phyloP scores from a whole-genome alignment of 2,888 invertebrate genomes.

The Polyommatus iphigenia region DNA sequence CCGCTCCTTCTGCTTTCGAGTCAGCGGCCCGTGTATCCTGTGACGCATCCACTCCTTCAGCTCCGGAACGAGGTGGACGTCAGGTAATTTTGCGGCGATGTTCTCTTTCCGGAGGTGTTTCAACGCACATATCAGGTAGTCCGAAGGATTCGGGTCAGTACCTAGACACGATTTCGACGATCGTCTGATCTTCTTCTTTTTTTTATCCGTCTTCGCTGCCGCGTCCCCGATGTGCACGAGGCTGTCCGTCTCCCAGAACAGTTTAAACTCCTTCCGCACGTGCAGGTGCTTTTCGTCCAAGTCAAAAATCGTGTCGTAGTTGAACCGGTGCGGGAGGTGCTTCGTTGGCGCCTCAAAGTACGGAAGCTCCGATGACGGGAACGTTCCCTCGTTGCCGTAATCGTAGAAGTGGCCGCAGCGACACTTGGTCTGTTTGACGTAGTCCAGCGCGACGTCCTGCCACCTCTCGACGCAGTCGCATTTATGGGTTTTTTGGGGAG shows the following conservation, averaged over 20 bases:
- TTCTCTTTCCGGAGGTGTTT: conserved; percentile 55
- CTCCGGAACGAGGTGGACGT: conserved; percentile 63
- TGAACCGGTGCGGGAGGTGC: conserved; percentile 51
- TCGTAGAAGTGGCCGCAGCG: conserved; percentile 64
- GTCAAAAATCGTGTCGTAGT: conserved; percentile 65
- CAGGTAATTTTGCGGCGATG: conserved; percentile 65
- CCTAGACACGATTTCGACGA: conserved; percentile 57
- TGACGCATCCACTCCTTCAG: conserved; percentile 69
- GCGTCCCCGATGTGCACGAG: conserved; percentile 51
- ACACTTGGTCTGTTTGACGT: conserved; percentile 61
- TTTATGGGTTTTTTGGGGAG: conserved; percentile 50
- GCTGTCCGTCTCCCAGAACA: conserved; percentile 66
- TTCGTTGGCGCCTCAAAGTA: conserved; percentile 62
- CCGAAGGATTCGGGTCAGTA: conserved; percentile 53
- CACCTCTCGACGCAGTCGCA: conserved; percentile 65
- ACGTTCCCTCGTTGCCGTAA: conserved; percentile 59
- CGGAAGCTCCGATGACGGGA: conserved; percentile 58
- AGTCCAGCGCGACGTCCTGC: conserved; percentile 55
- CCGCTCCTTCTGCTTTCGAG: conserved; percentile 46
- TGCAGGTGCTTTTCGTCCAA: conserved; percentile 54
- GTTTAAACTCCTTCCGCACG: conserved; percentile 62
- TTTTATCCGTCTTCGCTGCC: conserved; percentile 47
- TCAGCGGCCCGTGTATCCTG: conserved; percentile 59
- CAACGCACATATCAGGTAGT: conserved; percentile 65
- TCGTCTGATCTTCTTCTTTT: conserved; percentile 47